Evolutionary conservation across 2,797 vertebrate genomes (phyloP).

Genomic region (Labroides dimidiatus): DNA sequence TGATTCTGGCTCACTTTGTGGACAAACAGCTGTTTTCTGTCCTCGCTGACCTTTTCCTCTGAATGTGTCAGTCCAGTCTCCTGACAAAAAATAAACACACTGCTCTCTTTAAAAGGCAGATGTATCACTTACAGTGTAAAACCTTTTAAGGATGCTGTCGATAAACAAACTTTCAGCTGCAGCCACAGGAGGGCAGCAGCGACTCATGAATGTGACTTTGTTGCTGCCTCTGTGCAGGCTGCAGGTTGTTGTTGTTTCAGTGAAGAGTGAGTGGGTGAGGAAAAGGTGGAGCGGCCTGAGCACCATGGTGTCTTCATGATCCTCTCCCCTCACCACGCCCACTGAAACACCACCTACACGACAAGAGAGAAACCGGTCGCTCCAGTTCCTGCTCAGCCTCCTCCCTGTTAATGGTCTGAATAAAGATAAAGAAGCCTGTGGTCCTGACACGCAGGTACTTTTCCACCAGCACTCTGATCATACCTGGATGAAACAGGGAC

Average conservation of each 20-base stretch:
- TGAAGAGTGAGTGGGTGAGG: neutral
- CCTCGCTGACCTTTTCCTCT: too few species aligned
- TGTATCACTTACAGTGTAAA: too few species aligned
- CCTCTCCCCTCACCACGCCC: constrained; percentile 5
- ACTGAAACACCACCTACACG: neutral
- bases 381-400: constrained; percentile 31
- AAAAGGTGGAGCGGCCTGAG: constrained; percentile 4
- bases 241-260: neutral
- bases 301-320: neutral
- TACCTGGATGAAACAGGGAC: neutral
- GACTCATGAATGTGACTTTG: neutral
- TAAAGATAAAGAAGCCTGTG: neutral
- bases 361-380: constrained; percentile 29
- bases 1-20: too few species aligned
- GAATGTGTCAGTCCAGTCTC: too few species aligned
- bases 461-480: constrained; percentile 16
- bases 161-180: neutral
- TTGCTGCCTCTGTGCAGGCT: neutral
- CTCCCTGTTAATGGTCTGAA: neutral
- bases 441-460: constrained; percentile 15
- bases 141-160: too few species aligned
- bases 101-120: too few species aligned
- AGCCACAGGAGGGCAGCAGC: constrained; percentile 23
- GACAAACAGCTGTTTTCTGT: too few species aligned
- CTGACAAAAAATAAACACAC: too few species aligned